phyloP scores from a whole-genome alignment of 1,140 invertebrate genomes.

The Drosophila arizonae region DNA sequence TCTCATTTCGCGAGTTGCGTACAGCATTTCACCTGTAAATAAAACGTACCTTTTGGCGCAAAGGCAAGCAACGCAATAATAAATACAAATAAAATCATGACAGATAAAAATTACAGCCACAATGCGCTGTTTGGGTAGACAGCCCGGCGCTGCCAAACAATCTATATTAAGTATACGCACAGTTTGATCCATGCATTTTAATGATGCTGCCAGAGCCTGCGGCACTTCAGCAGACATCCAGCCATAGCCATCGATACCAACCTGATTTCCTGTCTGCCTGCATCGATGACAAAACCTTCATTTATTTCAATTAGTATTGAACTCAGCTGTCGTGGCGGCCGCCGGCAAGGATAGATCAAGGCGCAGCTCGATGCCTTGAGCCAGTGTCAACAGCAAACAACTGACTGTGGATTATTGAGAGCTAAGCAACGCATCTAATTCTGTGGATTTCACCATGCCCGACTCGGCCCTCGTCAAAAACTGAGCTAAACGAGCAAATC shows the following conservation, averaged over 20 bases:
- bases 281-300: slow-evolving; percentile 64
- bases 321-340: slow-evolving; percentile 17
- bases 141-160: slow-evolving; percentile 38
- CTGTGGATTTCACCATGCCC: background rate
- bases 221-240: slow-evolving; percentile 41
- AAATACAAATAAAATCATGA: slow-evolving; percentile 80
- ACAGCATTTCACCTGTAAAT: slow-evolving; percentile 72
- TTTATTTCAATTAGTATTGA: slow-evolving; percentile 80
- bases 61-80: slow-evolving; percentile 65
- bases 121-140: slow-evolving; percentile 34
- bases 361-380: slow-evolving; percentile 3
- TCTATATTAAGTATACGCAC: slow-evolving; percentile 79
- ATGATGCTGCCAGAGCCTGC: slow-evolving; percentile 61
- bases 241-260: slow-evolving; percentile 18
- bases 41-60: slow-evolving; percentile 45
- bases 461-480: background rate
- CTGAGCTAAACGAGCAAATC: background rate
- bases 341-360: slow-evolving; percentile 41
- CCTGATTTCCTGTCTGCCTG: slow-evolving; percentile 31
- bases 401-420: slow-evolving; percentile 15
- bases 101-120: slow-evolving; percentile 72
- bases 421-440: slow-evolving; percentile 19
- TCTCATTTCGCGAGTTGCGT: slow-evolving; percentile 68
- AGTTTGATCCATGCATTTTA: slow-evolving; percentile 80
- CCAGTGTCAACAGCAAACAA: slow-evolving; percentile 27